Evolutionary conservation across 2,888 invertebrate species (phyloP), one percentile per base, ranked within the genome.

Genomic region (Melanophora roralis): DNA sequence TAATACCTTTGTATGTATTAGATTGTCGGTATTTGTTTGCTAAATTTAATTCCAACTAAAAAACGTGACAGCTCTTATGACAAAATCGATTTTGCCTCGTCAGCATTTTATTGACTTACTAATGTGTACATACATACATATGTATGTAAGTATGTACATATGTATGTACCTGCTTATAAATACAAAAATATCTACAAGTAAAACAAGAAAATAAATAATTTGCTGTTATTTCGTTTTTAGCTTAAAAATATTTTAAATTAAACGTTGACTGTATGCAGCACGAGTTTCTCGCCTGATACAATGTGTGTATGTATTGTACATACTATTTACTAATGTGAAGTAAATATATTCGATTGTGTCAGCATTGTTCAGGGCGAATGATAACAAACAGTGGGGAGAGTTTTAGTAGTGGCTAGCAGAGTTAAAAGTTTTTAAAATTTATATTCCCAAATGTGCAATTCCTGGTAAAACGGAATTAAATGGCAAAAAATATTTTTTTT

Each of bases 261-360:
- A 55, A 38, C 14, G 34, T 47, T 38, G n/a, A n/a, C 38, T 51
- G 40, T 53, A 75, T 51, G 40, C 47, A 79, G 71, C 79, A 79
- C 79, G 79, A 75, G 74, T 79, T 79, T 79, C 53, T 79, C 79
- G 79, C 65, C 75, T 79, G 79, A 79, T 67, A 60, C 27, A 53
- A 8, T 9, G 3, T 11, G 16, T n/a, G 12, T 7, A 7, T 36
- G 47, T 9, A 8, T 47, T 45, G n/a, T 21, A 11, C 23, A 23
- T 11, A 14, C 2, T 11, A 2, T 7, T 9, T 32, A 32, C 6
- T 8, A 14, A 40, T 32, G 4, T n/a, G 40, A 12, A 23, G 27
- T 23, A 5, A 6, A 27, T 27, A 27, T 27, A 5, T 27, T 27
- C 3, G 6, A 27, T 5, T 27, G 27, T 62, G 38, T 27, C 36